Evolutionary conservation across 2,888 invertebrate species (phyloP).

Genomic region (Tachina fera): DNA sequence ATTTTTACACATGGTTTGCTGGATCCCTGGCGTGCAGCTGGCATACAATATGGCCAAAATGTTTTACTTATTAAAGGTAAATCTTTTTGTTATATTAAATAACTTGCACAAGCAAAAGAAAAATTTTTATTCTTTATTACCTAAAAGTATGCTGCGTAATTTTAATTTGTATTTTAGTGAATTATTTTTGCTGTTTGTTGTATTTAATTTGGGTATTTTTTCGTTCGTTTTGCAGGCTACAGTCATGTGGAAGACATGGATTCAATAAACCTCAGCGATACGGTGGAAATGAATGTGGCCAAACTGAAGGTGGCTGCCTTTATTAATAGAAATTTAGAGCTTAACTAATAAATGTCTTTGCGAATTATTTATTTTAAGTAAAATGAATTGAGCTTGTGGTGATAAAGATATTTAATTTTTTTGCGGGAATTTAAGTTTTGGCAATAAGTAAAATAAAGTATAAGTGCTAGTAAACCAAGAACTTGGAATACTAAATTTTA

Average conservation of each 20-base stretch:
- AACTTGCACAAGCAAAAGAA: not conserved
- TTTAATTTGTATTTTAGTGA: constrained; percentile 30
- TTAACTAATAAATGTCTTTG: constrained; percentile 3
- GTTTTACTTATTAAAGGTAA: constrained; percentile 76
- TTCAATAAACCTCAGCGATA: constrained; percentile 76
- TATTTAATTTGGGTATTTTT: not conserved
- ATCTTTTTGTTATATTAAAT: not conserved
- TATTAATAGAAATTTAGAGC: constrained; percentile 72
- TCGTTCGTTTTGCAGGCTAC: constrained; percentile 73
- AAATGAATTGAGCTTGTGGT: not conserved
- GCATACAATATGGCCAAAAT: constrained; percentile 79
- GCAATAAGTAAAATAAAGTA: too few relatives aligned
- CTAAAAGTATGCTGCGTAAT: constrained; percentile 16
- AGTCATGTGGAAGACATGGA: constrained; percentile 79
- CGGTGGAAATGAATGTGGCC: constrained; percentile 77
- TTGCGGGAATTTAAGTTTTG: too few relatives aligned
- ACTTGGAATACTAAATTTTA: too few relatives aligned
- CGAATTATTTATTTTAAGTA: not conserved
- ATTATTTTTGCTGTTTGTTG: not conserved
- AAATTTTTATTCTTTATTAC: not conserved
- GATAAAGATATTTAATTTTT: not conserved
- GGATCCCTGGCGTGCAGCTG: constrained; percentile 85
- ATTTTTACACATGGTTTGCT: constrained; percentile 84
- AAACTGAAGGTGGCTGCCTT: constrained; percentile 78
- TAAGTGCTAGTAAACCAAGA: too few relatives aligned